Conservation (phyloP, 1,140 invertebrate genomes). For the Drosophila sturtevanti region DNA sequence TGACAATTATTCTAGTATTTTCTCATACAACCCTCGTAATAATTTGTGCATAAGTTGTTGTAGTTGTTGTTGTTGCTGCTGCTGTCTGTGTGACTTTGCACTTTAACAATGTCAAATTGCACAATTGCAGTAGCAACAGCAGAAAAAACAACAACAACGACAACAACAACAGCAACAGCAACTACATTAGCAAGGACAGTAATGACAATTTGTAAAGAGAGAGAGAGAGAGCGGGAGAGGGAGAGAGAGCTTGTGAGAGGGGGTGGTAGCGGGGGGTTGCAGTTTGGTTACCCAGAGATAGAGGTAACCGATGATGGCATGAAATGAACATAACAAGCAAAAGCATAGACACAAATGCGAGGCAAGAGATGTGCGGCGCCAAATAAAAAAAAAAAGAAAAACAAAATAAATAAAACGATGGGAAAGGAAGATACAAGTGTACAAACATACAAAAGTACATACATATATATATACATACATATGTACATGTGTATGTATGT, state of each 20-base stretch:
- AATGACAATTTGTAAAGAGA: slow-evolving; percentile 28
- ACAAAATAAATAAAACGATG: slow-evolving; percentile 2
- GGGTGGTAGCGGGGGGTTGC: neutral
- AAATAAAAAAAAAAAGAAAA: neutral
- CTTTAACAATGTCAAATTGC: slow-evolving; percentile 55
- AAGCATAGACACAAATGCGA: slow-evolving; percentile 21
- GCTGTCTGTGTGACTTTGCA: slow-evolving; percentile 32
- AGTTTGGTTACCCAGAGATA: neutral
- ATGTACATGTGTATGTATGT: neutral
- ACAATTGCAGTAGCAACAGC: slow-evolving; percentile 44
- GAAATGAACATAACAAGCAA: slow-evolving; percentile 25
- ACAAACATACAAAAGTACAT: neutral
- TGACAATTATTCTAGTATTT: neutral
- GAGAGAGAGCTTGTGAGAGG: too few species aligned
- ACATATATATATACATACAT: too few species aligned
- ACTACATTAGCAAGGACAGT: slow-evolving; percentile 41
- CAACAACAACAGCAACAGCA: slow-evolving; percentile 25
- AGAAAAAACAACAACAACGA: slow-evolving; percentile 34
- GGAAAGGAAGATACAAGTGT: neutral
- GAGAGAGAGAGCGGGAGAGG: neutral
- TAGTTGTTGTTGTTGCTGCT: neutral
- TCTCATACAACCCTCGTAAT: neutral
- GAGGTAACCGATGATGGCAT: slow-evolving; percentile 20
- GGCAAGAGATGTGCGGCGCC: slow-evolving; percentile 19
- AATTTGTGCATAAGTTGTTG: slow-evolving; percentile 1